Evolutionary conservation across 2,888 invertebrate genomes (phyloP).

Genomic region (Chloroclysta siterata): DNA sequence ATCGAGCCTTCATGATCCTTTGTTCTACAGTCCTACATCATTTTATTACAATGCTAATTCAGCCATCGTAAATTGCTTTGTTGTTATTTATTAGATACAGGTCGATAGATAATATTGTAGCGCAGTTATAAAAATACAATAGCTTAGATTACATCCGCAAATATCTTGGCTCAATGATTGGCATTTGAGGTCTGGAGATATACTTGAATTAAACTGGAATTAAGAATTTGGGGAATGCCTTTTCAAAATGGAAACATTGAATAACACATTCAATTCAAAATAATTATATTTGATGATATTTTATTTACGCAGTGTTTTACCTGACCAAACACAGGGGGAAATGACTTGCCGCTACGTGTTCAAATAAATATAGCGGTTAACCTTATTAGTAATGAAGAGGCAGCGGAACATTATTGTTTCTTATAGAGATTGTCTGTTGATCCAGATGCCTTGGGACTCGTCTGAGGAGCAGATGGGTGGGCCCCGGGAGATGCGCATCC

Average conservation of each 20-base stretch:
- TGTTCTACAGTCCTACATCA: slow-evolving; percentile 57
- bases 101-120: not conserved
- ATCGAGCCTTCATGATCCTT: slow-evolving; percentile 64
- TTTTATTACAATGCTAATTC: slow-evolving; percentile 56
- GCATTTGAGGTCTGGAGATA: not conserved
- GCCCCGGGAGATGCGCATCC: slow-evolving; percentile 80
- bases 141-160: slow-evolving; percentile 26
- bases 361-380: slow-evolving; percentile 22
- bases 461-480: slow-evolving; percentile 76
- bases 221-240: not conserved
- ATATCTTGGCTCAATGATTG: not conserved
- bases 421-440: slow-evolving; percentile 33
- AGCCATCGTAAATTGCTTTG: slow-evolving; percentile 47
- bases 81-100: slow-evolving; percentile 44
- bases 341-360: slow-evolving; percentile 9
- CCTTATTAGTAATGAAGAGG: slow-evolving; percentile 6
- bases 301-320: slow-evolving; percentile 1
- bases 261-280: not conserved
- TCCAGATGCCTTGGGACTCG: slow-evolving; percentile 80
- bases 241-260: not conserved
- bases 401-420: not conserved
- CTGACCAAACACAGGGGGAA: slow-evolving; percentile 15
- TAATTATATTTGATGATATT: too few relatives aligned
- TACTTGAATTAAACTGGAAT: not conserved
- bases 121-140: slow-evolving; percentile 27